Base-by-base conservation (phyloP, 2,888 invertebrate genomes). In the Aphidius colemani region DNA sequence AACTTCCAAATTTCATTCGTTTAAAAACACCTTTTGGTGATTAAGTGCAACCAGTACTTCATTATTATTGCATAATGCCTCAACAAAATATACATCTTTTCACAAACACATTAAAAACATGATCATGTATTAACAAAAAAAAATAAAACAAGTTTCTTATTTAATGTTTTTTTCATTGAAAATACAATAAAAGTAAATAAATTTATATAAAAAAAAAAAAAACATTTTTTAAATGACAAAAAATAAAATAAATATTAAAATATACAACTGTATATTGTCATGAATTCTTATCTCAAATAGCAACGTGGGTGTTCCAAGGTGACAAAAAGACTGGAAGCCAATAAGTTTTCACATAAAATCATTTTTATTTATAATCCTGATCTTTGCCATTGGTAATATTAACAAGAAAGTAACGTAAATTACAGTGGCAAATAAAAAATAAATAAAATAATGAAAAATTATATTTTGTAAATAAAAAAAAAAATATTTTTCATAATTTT, bases 301-400 rank as follows among this genome's bases (percentile, higher is more conserved):
- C 59, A 51, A 63, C 59, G 59, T 63, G 56, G 63, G 63, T 63
- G 63, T 53, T 30, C 53, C 13, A 39, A 11, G 40, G 30, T 30
- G 30, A 30, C 30, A 30, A 30, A 30, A 30, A 59, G 46, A 57
- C 57, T 51, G 43, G 62, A 62, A 62, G 62, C 56, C 44, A 59
- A 18, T 11, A 59, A 18, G 43, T 51, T 59, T 59, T 51, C 46
- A 30, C 41, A 41, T 50, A 59, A 57, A 59, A 53, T 59, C 50
- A 44, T 59, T 50, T 53, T 59, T 51, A 59, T 59, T 59, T 59
- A 59, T 44, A 59, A 59, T 59, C 57, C 45, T 13, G 41, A 13
- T 39, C 39, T 62, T 7, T 43, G 40, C 9, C 18, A 40, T 18
- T 46, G 30, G 30, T 30, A 2, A 57, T 9, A 7, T 9, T 40